Percentiles rank a stretch among this genome's conserved stretches.
Evolutionary conservation across 2,797 vertebrate genomes (phyloP).

Genomic region (Poeciliopsis turneri): DNA sequence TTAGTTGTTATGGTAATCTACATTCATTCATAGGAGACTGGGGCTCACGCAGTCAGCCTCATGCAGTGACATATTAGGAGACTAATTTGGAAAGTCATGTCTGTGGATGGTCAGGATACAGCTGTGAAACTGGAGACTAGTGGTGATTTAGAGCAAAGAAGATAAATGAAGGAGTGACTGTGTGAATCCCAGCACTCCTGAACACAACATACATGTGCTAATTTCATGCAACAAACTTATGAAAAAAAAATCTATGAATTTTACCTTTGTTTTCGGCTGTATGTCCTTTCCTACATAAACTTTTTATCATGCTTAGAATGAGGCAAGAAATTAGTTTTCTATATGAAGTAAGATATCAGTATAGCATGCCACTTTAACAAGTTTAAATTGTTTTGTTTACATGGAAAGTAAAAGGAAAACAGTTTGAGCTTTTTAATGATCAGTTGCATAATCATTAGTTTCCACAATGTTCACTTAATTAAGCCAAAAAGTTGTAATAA

Average conservation of each 20-base stretch:
- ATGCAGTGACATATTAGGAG: slow-evolving; percentile 29
- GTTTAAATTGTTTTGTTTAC: background rate
- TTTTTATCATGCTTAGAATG: background rate
- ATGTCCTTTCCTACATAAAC: background rate
- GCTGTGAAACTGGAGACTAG: slow-evolving; percentile 65
- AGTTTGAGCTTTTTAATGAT: background rate
- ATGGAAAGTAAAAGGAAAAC: background rate
- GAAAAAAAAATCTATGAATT: too few species aligned
- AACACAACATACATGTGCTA: slow-evolving; percentile 12
- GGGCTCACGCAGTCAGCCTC: background rate
- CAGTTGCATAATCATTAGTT: background rate
- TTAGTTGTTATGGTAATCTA: slow-evolving; percentile 10
- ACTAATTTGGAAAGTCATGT: slow-evolving; percentile 57
- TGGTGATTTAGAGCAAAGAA: slow-evolving; percentile 47
- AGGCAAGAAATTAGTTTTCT: background rate
- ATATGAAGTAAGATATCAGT: slow-evolving; percentile 1
- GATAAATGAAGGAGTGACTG: slow-evolving; percentile 7
- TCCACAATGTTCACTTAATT: background rate
- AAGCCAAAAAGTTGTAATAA: background rate
- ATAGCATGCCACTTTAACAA: background rate
- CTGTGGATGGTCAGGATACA: slow-evolving; percentile 41
- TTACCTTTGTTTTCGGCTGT: too few species aligned
- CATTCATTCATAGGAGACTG: background rate
- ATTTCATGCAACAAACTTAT: slow-evolving; percentile 1
- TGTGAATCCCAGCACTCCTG: background rate